phyloP scores from a whole-genome alignment of 2,113 vertebrate species.

The Mormyrus iriodes region DNA sequence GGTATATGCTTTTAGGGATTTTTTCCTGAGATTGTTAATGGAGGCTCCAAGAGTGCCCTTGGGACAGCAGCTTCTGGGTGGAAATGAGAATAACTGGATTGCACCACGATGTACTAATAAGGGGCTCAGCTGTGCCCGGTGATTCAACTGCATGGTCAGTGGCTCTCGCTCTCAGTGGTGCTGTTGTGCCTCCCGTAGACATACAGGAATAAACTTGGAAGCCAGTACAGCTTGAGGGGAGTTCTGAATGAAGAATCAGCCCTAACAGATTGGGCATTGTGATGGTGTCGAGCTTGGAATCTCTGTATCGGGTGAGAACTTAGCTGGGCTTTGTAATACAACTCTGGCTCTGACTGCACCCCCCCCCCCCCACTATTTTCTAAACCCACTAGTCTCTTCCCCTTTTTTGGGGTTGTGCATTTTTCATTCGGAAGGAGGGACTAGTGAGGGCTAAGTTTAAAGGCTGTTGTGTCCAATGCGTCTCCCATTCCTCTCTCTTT shows the following conservation, averaged over 20 bases:
- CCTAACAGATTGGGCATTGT: neutral
- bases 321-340: neutral
- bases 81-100: neutral
- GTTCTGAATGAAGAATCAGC: slow-evolving; percentile 6
- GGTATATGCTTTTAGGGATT: neutral
- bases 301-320: neutral
- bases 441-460: neutral
- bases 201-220: neutral
- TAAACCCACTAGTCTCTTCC: neutral
- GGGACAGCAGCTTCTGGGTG: neutral
- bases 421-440: neutral
- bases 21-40: neutral
- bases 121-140: neutral
- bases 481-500: slow-evolving; percentile 13
- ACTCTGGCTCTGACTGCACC: neutral
- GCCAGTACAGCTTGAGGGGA: neutral
- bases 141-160: neutral
- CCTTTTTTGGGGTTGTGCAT: neutral
- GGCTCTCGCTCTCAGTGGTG: neutral
- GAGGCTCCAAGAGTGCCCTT: neutral
- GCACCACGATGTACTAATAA: neutral
- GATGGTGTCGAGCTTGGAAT: neutral
- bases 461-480: neutral
- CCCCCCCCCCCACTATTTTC: neutral
- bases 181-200: neutral